Conservation (phyloP, 2,888 invertebrate species). For the Agonum fuliginosum region DNA sequence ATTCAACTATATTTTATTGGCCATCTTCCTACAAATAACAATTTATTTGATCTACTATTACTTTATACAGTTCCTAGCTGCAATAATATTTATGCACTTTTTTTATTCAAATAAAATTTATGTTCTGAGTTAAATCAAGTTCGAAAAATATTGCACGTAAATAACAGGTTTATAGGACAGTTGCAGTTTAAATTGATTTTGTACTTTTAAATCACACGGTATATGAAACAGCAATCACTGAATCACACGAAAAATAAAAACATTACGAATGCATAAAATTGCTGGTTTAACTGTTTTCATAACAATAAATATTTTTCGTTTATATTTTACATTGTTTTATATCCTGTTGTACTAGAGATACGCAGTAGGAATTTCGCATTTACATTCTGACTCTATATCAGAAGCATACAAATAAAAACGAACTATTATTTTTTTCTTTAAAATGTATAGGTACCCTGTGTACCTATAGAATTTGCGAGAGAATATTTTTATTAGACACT, state of each 20-base stretch:
- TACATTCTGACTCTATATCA: too few species aligned
- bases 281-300: constrained; percentile 10
- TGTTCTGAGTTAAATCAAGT: constrained; percentile 15
- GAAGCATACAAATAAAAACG: too few species aligned
- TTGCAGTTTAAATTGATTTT: constrained; percentile 38
- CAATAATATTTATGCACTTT: constrained; percentile 26
- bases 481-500: too few species aligned
- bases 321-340: constrained; percentile 1
- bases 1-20: constrained; percentile 11
- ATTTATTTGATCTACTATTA: constrained; percentile 14
- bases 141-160: constrained; percentile 37
- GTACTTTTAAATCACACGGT: constrained; percentile 26
- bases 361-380: too few species aligned
- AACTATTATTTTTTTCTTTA: too few species aligned
- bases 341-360: background rate
- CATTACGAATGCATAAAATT: constrained; percentile 8
- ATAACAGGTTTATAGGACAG: constrained; percentile 35
- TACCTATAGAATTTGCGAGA: too few species aligned
- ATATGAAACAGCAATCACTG: constrained; percentile 28
- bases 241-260: background rate
- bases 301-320: constrained; percentile 25
- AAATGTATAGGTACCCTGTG: too few species aligned
- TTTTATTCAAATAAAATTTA: constrained; percentile 15
- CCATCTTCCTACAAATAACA: constrained; percentile 1
- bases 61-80: background rate